Evolutionary conservation across 1,140 invertebrate genomes (phyloP), one percentile per base, ranked within the genome.

Genomic region (Acromyrmex heyeri): DNA sequence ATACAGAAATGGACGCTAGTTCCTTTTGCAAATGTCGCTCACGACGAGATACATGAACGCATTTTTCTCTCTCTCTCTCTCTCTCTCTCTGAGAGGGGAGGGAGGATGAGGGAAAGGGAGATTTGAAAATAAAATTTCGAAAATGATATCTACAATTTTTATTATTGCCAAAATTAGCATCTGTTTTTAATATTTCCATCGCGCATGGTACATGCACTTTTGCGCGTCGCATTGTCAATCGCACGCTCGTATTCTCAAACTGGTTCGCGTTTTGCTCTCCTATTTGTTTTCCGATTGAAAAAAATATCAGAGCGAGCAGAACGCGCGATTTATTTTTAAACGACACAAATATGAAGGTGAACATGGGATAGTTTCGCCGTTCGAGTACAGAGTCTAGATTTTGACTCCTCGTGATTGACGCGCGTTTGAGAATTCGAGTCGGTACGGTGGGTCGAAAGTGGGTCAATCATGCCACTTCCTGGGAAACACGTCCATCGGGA

Each of bases 261-360:
- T 73, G 5, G 53, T 73, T 38, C 21, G 57, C 44, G 3, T 67
- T 82, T 72, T 53, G 18, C 24, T 12, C 55, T 30, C 4, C 24
- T 59, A 59, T 82, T 82, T 82, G 67, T 61, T 82, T 82, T 59
- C 34, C 53, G 24, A 82, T 44, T 38, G 62, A 38, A 18, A 70
- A 72, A 82, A 73, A 82, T 59, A 82, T 30, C 24, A 10, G 48
- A n/a, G 50, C 62, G 30, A 55, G 12, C 53, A 12, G 18, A 21
- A 21, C 34, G 79, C 16, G 34, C 53, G 67, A 82, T 82, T 82
- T 82, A 72, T 82, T 72, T 72, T 72, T 72, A 27, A 82, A 59
- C 18, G 79, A 50, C 24, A 48, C 79, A 44, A 59, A 73, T 82
- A 73, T 34, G 34, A 14, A 12, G 18, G 38, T 3, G 27, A 4